phyloP scores from a whole-genome alignment of 2,888 invertebrate species.

The Nymphalis c-album region DNA sequence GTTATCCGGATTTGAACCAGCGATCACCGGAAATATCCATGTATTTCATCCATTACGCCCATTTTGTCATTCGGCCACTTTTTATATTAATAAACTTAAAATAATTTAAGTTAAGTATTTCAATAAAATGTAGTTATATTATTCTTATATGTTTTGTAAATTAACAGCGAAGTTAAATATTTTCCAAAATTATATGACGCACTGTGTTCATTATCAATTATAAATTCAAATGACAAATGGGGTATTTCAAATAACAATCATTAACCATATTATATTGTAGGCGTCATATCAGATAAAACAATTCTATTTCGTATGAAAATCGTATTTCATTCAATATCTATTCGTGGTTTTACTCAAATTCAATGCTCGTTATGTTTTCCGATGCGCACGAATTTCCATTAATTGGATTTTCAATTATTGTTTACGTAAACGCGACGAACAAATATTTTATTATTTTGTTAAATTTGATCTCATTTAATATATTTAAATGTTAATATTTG shows the following conservation, averaged over 20 bases:
- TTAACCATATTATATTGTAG: conserved; percentile 22
- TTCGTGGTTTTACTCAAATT: conserved; percentile 26
- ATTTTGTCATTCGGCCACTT: no score
- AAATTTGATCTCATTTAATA: conserved; percentile 13
- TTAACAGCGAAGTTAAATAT: not conserved
- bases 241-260: conserved; percentile 26
- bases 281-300: conserved; percentile 23
- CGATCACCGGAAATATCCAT: no score
- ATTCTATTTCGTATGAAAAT: conserved; percentile 28
- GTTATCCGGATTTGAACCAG: no score
- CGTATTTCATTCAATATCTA: conserved; percentile 16
- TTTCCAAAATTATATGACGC: not conserved
- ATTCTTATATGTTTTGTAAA: no score
- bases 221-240: conserved; percentile 20
- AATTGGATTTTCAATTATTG: conserved; percentile 75
- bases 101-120: no score
- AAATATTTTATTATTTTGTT: conserved; percentile 43
- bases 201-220: conserved; percentile 13
- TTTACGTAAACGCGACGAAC: conserved; percentile 54
- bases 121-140: no score
- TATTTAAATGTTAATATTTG: not conserved
- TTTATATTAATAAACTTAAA: no score
- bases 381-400: conserved; percentile 41
- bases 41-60: no score
- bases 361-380: conserved; percentile 30